These are phyloP conservation scores for Carlito syrichta DNA, from an alignment of 2,113 vertebrate genomes.

Conservation along the genomic window DNA sequence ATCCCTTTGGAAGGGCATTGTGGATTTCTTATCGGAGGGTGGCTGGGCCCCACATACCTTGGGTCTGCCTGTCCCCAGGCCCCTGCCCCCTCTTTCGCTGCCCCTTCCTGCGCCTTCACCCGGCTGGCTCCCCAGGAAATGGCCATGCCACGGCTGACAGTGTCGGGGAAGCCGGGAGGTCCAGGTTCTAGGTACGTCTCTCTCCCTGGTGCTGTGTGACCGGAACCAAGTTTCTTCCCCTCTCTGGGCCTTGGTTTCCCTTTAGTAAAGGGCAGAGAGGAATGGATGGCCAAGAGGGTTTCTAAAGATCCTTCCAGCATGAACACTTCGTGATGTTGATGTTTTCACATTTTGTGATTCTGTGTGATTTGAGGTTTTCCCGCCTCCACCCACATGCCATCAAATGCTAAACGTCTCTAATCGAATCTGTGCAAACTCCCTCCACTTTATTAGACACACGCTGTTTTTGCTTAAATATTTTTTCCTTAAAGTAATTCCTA, in stretches of 20 bases:
- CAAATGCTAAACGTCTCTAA: neutral
- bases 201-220: neutral
- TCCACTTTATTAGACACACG: neutral
- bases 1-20: slow-evolving; percentile 76
- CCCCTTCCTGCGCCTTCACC: neutral
- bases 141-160: neutral
- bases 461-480: neutral
- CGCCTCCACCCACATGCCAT: neutral
- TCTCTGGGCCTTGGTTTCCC: slow-evolving; percentile 1
- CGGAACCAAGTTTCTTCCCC: neutral
- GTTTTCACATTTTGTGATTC: neutral
- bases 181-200: neutral
- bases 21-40: slow-evolving; percentile 73
- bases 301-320: neutral
- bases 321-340: neutral
- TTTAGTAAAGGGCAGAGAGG: neutral
- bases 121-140: neutral
- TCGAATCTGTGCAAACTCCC: neutral
- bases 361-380: neutral
- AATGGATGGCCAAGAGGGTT: neutral
- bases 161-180: neutral
- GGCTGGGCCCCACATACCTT: slow-evolving; percentile 19
- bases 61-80: slow-evolving; percentile 17
- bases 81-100: neutral
- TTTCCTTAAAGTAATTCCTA: neutral